Evolutionary conservation across 2,797 vertebrate genomes (phyloP), one percentile per base, ranked within the genome.

Genomic region (Mallotus villosus): DNA sequence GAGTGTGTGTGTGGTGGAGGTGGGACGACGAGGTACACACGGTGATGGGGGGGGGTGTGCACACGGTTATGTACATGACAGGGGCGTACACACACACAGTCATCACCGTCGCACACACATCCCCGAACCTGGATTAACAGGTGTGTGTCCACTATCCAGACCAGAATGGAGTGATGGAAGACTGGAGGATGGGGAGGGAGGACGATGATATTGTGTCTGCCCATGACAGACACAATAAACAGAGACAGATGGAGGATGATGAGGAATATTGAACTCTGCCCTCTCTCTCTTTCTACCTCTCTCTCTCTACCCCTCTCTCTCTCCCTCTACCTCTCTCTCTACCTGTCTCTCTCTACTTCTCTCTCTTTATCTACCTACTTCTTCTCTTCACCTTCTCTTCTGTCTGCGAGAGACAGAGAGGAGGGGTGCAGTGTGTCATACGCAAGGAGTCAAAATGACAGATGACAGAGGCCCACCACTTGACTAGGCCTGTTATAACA

Each of bases 21-120:
- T 8, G 8, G 9, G 34, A 7, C 8, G 34, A 7, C 8, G 34
- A 29, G 27, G 27, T 29, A 29, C 27, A 27, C 27, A 29, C 27
- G 4, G 27, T 29, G 27, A 29, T 2, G 8, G 7, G 32, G 32
- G 32, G 2, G 32, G 32, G 32, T 5, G 32, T 34, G 7, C 8
- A 34, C 32, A 34, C 32, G 32, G 32, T 34, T 34, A 34, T 34
- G 32, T 34, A 34, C 22, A 19, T 73, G 32, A 74, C 67, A n/a
- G n/a, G 61, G 62, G 71, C 27, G 16, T 9, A 57, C 17, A 21
- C 63, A 49, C 34, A 8, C 32, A 55, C 49, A n/a, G 46, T 53
- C 65, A 67, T 25, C 53, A 3, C 62, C 53, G 65, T 72, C 14
- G 53, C 51, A 53, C 21, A 59, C 57, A 63, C 63, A 77, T 65